Base-by-base conservation (phyloP, 2,113 vertebrate species). In the Tinamus guttatus region DNA sequence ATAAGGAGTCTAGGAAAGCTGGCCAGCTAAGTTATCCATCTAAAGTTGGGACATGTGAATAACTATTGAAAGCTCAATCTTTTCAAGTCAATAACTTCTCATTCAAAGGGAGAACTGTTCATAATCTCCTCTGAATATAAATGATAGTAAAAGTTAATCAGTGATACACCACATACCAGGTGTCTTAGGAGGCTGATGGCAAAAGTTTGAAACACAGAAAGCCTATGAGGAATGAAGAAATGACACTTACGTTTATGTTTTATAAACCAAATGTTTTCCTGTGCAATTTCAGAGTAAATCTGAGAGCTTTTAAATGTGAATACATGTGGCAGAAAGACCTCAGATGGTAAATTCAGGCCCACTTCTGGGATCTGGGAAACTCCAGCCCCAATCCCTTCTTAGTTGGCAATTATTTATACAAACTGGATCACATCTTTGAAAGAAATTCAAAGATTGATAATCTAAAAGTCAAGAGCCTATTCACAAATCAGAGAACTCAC, bases 141-240 rank as follows among this genome's bases (percentile, higher is more conserved):
- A 73, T 69, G n/a, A 85, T 87, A 65, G 81, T 38, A 73, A 68
- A 69, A 81, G 32, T 73, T 92, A 56, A 79, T 82, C 58, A 65
- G 11, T 25, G 30, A 74, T 60, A 89, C 58, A 58, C 10, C 30
- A 94, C 13, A 65, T 30, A 67, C 27, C 40, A 77, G 28, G 63
- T 54, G 11, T 85, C n/a, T 69, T 91, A 76, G 18, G 60, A 93
- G 59, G 18, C 27, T 84, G 41, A 87, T 25, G 71, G 49, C 15
- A 93, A 82, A 89, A 10, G n/a, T 85, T 85, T 95, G 78, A 91
- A 86, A 49, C 34, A 40, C 54, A 74, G 89, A 91, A 95, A 7
- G 3, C 12, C 36, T 80, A 9, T 60, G 58, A 82, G 54, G 30
- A 96, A 82, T 83, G 64, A 58, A 65, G 8, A 27, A 82, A 4